Base-by-base conservation (phyloP, 2,888 invertebrate genomes). In the Lasioglossum pauxillum region DNA sequence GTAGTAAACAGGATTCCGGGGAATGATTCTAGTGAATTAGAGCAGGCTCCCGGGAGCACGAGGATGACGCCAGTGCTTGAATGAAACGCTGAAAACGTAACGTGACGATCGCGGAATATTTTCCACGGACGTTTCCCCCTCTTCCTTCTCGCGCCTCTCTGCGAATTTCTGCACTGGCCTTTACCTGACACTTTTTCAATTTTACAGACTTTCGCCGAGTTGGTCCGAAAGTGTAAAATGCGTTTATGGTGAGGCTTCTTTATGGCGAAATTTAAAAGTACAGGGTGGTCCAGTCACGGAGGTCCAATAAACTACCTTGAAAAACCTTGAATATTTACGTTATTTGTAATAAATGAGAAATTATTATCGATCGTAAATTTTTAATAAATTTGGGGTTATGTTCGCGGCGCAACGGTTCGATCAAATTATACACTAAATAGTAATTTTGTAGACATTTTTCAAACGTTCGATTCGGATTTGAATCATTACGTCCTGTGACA, bases 31-130 rank as follows among this genome's bases (percentile, higher is more conserved):
- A 44, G 46, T 35, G 35, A 80, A 41, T 38, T 49, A 60, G 41
- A 41, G 7, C 41, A 12, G 44, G 41, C 72, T 44, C n/a, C 7
- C 23, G 64, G 5, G 31, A 74, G 49, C 27, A 27, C 71, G 71
- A 64, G 38, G 73, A 31, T 73, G 78, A 46, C 80, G 23, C 67
- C 44, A 74, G 78, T 67, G 74, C 67, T 79, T 38, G 74, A 82
- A 82, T 79, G 82, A 75, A 78, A 41, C 73, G 31, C 19, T 57
- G 64, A 27, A 49, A 67, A 77, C 35, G 67, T 49, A 67, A 67
- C 44, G 77, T 46, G n/a, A 38, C 38, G 75, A n/a, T 35, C 38
- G 49, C 77, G 69, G 35, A 77, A 77, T 67, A 69, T 77, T 69
- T 77, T 77, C 69, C 77, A 69, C 67, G 44, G 41, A n/a, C 71